phyloP scores from a whole-genome alignment of 2,113 vertebrate species.

The Aegithalos caudatus region DNA sequence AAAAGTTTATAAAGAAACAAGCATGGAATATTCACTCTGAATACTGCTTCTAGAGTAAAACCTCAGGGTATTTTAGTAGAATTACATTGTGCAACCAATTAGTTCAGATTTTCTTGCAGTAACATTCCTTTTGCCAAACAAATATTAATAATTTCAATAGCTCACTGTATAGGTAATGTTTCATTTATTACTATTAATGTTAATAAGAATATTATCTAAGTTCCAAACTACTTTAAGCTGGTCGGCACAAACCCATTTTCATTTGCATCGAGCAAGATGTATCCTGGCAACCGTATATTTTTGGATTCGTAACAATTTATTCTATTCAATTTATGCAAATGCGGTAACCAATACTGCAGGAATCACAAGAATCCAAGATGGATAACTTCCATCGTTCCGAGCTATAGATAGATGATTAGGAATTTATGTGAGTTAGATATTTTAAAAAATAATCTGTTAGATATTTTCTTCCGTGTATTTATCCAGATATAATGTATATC shows the following conservation, averaged over 20 bases:
- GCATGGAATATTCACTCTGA: not conserved
- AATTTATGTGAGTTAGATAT: not conserved
- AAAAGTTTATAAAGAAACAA: not conserved
- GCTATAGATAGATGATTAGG: conserved; percentile 11
- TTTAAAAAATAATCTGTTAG: not conserved
- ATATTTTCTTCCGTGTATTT: not conserved
- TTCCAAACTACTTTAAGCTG: conserved; percentile 72
- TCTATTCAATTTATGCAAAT: conserved; percentile 79
- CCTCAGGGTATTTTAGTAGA: not conserved
- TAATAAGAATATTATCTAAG: conserved; percentile 56
- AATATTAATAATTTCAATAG: not conserved
- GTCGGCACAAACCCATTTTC: conserved; percentile 70
- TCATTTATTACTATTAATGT: conserved; percentile 33
- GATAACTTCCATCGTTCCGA: not conserved
- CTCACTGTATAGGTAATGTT: not conserved
- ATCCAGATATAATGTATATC: not conserved
- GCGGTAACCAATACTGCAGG: conserved; percentile 51
- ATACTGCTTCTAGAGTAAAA: not conserved
- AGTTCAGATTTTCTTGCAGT: not conserved
- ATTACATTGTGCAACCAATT: not conserved
- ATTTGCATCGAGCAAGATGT: conserved; percentile 75
- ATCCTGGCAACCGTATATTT: conserved; percentile 81
- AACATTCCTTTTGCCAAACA: not conserved
- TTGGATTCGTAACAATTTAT: conserved; percentile 72
- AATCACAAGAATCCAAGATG: conserved; percentile 48